Evolutionary conservation across 2,797 vertebrate genomes (phyloP).

Genomic region (Danionella dracula): DNA sequence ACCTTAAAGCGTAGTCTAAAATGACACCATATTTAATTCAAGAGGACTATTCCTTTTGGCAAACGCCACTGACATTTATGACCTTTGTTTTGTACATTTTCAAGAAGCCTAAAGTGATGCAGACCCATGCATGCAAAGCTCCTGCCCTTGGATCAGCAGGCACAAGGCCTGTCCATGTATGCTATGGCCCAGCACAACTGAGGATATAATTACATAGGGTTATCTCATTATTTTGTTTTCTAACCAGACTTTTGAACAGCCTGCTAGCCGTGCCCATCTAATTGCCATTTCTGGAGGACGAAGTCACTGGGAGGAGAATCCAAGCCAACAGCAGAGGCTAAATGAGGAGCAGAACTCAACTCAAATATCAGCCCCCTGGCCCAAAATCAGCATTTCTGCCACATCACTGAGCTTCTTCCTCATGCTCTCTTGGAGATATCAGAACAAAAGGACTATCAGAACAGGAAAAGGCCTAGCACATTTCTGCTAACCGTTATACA

Average conservation of each 20-base stretch:
- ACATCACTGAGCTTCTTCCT: conserved; percentile 25
- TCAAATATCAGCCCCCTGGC: conserved; percentile 34
- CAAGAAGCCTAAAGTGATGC: background rate
- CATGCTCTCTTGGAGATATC: conserved; percentile 11
- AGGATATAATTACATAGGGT: conserved; percentile 42
- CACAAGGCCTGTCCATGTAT: background rate
- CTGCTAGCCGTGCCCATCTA: conserved; percentile 36
- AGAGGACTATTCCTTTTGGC: background rate
- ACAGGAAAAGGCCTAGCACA: background rate
- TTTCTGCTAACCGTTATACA: background rate
- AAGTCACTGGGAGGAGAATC: conserved; percentile 43
- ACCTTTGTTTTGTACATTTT: conserved; percentile 14
- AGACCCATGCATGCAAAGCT: conserved; percentile 1
- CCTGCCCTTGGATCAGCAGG: conserved; percentile 20
- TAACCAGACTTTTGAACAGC: conserved; percentile 46
- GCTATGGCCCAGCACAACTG: conserved; percentile 36
- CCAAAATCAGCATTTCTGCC: conserved; percentile 13
- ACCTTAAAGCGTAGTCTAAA: no score
- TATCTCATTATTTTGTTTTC: conserved; percentile 48
- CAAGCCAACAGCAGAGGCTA: conserved; percentile 40
- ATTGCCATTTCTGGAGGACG: conserved; percentile 41
- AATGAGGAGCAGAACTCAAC: conserved; percentile 32
- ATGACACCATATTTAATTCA: no score
- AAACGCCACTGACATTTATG: background rate
- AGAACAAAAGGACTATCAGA: background rate